Conservation (phyloP, 2,888 invertebrate species). For the Lithophane semibrunnea region DNA sequence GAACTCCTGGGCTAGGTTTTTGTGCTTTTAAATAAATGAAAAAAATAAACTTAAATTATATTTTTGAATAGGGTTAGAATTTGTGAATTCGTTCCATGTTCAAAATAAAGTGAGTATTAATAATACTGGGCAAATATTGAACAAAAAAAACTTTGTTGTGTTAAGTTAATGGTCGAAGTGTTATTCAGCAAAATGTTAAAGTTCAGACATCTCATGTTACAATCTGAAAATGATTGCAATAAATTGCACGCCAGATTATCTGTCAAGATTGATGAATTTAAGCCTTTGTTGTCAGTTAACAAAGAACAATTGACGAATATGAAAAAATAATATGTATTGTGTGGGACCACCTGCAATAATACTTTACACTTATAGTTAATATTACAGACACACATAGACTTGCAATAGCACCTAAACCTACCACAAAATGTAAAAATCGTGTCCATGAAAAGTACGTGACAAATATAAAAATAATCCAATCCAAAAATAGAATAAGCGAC, state of each 20-base stretch:
- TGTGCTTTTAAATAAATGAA: neutral
- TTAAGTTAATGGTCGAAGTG: conserved; percentile 3
- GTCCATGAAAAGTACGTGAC: conserved; percentile 42
- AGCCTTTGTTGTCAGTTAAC: conserved; percentile 30
- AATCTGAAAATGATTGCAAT: conserved; percentile 43
- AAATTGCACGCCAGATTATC: conserved; percentile 55
- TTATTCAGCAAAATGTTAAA: conserved; percentile 43
- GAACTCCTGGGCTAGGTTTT: conserved; percentile 7
- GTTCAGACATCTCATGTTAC: conserved; percentile 31
- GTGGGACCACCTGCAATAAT: conserved; percentile 39
- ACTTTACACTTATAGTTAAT: neutral
- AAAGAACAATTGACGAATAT: neutral
- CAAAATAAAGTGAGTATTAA: neutral
- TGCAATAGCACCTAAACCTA: conserved; percentile 3
- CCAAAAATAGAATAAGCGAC: conserved; percentile 39
- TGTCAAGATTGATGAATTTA: conserved; percentile 40
- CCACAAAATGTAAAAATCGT: conserved; percentile 46
- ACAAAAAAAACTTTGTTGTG: neutral
- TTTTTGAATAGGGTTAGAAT: neutral
- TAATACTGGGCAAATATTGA: neutral
- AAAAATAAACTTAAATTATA: neutral
- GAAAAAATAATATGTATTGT: conserved; percentile 7
- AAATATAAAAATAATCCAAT: conserved; percentile 47
- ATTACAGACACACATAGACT: conserved; percentile 21
- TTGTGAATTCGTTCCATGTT: neutral